Evolutionary conservation across 2,113 vertebrate species (phyloP), one percentile per base, ranked within the genome.

Genomic region (Lagopus leucura): DNA sequence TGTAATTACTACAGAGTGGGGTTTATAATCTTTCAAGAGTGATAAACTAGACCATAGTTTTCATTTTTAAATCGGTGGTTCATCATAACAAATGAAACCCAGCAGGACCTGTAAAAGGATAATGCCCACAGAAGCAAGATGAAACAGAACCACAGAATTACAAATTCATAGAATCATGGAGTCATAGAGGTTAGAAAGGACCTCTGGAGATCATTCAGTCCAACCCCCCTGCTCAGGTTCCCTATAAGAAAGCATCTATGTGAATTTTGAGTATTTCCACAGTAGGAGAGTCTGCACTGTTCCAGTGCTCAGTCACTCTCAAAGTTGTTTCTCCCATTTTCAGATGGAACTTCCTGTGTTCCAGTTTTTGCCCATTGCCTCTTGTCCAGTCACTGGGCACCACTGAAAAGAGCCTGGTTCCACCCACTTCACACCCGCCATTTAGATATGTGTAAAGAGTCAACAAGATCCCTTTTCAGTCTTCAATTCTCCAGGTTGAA

Each of bases 51-150:
- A 80, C 15, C 45, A 55, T 11, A 64, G 38, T 42, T 91, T 91
- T 91, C 32, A 71, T 90, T 95, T 82, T 67, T 38, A 86, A 74
- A 71, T 83, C 74, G 86, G 42, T 71, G 14, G 21, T 88, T 90
- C 80, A 36, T 5, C 67, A 48, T 34, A 69, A 86, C 79, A 86
- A 30, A 34, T 47, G 69, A 77, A 83, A 96, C 13, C 5, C 11
- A 43, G 38, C 34, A 75, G 78, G 50, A 15, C 17, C 22, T 88
- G 34, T 57, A 71, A 74, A 19, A 7, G 16, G 3, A 40, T 52
- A 25, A 34, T 67, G 52, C 10, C 67, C 34, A 70, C n/a, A 60
- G 40, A 54, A 54, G 11, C 32, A 74, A 78, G 47, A 65, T 57
- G 18, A 85, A 20, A 89, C 54, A 57, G 54, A 58, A 58, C 18